A percentile compares a stretch with the other conserved stretches of the same genome.
Conservation (phyloP, 2,113 vertebrate genomes). For the Pica pica region DNA sequence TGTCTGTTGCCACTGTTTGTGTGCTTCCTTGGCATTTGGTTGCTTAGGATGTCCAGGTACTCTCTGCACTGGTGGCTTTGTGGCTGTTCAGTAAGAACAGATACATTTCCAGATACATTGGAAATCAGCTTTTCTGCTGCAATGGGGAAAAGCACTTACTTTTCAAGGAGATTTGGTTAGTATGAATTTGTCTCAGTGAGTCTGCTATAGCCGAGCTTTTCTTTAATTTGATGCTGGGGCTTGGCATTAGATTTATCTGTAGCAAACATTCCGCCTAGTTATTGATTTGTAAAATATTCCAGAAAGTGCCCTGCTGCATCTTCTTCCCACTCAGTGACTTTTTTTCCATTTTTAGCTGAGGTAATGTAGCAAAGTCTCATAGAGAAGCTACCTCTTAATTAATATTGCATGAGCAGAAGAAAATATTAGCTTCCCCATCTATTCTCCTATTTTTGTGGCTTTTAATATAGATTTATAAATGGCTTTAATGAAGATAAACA, state of each 20-base stretch:
- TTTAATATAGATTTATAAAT: slow-evolving; percentile 44
- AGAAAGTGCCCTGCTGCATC: background rate
- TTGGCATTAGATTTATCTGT: background rate
- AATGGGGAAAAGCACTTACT: background rate
- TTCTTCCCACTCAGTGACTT: slow-evolving; percentile 40
- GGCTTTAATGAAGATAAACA: slow-evolving; percentile 12
- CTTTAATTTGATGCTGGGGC: background rate
- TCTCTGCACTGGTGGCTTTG: background rate
- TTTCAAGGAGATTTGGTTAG: background rate
- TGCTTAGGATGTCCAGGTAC: background rate
- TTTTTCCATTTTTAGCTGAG: slow-evolving; percentile 61
- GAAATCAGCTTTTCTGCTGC: background rate
- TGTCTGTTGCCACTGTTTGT: background rate
- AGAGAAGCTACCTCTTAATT: slow-evolving; percentile 52
- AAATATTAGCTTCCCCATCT: slow-evolving; percentile 55
- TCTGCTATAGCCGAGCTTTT: background rate
- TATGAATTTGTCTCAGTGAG: background rate
- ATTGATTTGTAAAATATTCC: background rate
- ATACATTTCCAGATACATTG: background rate
- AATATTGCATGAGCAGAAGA: slow-evolving; percentile 70
- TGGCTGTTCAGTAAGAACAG: background rate
- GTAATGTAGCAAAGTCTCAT: slow-evolving; percentile 45
- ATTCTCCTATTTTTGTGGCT: slow-evolving; percentile 33
- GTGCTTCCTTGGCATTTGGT: background rate
- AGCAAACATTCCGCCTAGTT: background rate